Base-by-base conservation (phyloP, 2,888 invertebrate genomes). In the Agrotis exclamationis region DNA sequence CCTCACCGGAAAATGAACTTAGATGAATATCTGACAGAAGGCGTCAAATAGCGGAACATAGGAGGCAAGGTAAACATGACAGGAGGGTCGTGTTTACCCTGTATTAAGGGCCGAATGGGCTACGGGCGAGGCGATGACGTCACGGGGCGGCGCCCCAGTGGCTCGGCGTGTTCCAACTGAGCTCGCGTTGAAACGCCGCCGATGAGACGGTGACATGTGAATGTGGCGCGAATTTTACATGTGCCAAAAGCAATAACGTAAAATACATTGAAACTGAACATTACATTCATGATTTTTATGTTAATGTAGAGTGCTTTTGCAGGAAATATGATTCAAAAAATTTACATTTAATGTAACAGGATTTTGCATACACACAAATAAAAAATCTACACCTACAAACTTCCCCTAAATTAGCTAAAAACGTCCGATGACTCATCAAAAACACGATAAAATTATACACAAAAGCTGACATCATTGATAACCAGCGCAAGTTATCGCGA, bases 131-230 rank as follows among this genome's bases (percentile, higher is more conserved):
- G 90, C 85, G 88, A 87, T 94, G 94, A 94, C 94, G 94, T 94
- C 93, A 93, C 88, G 80, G 86, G 87, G 88, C 87, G 93, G 93
- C 93, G 93, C 92, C 92, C 82, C 80, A 82, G 84, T 84, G 93
- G 91, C 92, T 93, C 92, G 92, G 91, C 82, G 86, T 92, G 92
- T 86, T 88, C 83, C 93, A 92, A 92, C 90, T 83, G 76, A 78
- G 75, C 90, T 94, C 79, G 69, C 75, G 87, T 90, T 92, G 92
- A 83, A 92, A 89, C 93, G 90, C 85, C 80, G 85, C 91, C 92
- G 91, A 90, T 82, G 73, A 74, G 95, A 96, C 95, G 94, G 82
- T 88, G 74, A 75, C 65, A 83, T 60, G 66, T 76, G 68, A 79
- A 80, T 59, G 57, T 70, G 64, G 45, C 45, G 33, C 14, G 51